Evolutionary conservation across 2,888 invertebrate species (phyloP).

Genomic region (Thera obeliscata): DNA sequence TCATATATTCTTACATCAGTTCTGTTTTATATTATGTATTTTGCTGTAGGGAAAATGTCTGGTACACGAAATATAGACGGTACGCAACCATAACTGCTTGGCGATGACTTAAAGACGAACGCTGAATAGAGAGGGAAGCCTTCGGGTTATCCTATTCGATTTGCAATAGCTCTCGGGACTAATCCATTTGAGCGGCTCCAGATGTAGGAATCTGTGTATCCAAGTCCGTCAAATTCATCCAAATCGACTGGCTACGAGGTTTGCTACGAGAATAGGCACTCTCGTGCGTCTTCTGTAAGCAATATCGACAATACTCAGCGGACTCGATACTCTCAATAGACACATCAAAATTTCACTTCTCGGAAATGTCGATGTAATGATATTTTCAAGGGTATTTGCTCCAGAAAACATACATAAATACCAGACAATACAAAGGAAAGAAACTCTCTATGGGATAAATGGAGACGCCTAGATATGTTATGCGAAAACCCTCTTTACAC

Average conservation of each 20-base stretch:
- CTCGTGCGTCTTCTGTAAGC: slow-evolving; percentile 51
- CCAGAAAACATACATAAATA: slow-evolving; percentile 41
- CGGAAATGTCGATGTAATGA: slow-evolving; percentile 33
- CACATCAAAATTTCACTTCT: slow-evolving; percentile 33
- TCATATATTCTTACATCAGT: too few species aligned
- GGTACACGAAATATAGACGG: neutral
- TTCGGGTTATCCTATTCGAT: slow-evolving; percentile 50
- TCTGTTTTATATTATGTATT: too few species aligned
- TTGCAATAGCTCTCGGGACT: slow-evolving; percentile 55
- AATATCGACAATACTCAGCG: slow-evolving; percentile 45
- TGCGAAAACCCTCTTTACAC: slow-evolving; percentile 61
- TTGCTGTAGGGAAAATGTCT: neutral
- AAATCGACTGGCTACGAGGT: slow-evolving; percentile 46
- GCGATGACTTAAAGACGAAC: slow-evolving; percentile 42
- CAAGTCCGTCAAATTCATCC: slow-evolving; percentile 54
- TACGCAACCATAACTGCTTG: slow-evolving; percentile 10
- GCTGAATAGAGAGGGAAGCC: slow-evolving; percentile 43
- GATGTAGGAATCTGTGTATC: slow-evolving; percentile 57
- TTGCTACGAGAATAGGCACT: slow-evolving; percentile 53
- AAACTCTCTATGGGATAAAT: slow-evolving; percentile 48
- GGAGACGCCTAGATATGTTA: slow-evolving; percentile 53
- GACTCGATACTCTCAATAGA: slow-evolving; percentile 36
- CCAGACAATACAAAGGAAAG: slow-evolving; percentile 45
- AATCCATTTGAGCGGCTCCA: slow-evolving; percentile 59
- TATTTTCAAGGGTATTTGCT: slow-evolving; percentile 32